phyloP scores from a whole-genome alignment of 2,888 invertebrate species.

The Alsophila aescularia region DNA sequence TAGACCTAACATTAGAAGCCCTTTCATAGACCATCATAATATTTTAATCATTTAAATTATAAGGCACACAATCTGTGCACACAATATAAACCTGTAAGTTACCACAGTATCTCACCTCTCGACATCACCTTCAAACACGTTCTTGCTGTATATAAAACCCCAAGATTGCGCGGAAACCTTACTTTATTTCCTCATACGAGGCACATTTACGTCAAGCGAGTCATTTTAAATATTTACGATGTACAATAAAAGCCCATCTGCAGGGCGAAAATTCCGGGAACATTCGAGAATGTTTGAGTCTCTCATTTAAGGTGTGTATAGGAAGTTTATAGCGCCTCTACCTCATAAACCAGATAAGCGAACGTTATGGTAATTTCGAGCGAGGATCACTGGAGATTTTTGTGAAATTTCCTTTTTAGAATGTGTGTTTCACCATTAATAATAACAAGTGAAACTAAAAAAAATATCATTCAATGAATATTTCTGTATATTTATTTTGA shows the following conservation, averaged over 20 bases:
- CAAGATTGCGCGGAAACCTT: constrained; percentile 4
- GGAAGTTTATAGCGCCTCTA: constrained; percentile 9
- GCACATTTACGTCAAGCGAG: constrained; percentile 8
- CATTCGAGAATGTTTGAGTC: constrained; percentile 4
- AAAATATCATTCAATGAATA: too few relatives aligned
- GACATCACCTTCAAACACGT: not conserved
- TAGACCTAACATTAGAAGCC: too few relatives aligned
- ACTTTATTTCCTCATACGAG: constrained; percentile 10
- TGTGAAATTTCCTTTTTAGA: constrained; percentile 1
- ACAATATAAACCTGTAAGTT: not conserved
- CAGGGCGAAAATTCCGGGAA: constrained; percentile 3
- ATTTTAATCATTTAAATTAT: too few relatives aligned
- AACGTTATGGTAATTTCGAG: not conserved
- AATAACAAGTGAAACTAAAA: too few relatives aligned
- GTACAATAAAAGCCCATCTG: constrained; percentile 18
- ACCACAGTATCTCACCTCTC: not conserved
- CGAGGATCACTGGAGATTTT: not conserved
- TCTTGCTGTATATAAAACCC: not conserved
- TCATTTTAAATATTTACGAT: constrained; percentile 19
- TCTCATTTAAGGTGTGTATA: constrained; percentile 1
- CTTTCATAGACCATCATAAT: too few relatives aligned
- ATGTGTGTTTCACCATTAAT: too few relatives aligned
- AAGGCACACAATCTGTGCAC: too few relatives aligned
- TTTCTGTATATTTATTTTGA: too few relatives aligned
- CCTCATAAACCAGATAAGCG: constrained; percentile 12